phyloP scores from a whole-genome alignment of 2,888 invertebrate genomes.

The Keiferia lycopersicella region DNA sequence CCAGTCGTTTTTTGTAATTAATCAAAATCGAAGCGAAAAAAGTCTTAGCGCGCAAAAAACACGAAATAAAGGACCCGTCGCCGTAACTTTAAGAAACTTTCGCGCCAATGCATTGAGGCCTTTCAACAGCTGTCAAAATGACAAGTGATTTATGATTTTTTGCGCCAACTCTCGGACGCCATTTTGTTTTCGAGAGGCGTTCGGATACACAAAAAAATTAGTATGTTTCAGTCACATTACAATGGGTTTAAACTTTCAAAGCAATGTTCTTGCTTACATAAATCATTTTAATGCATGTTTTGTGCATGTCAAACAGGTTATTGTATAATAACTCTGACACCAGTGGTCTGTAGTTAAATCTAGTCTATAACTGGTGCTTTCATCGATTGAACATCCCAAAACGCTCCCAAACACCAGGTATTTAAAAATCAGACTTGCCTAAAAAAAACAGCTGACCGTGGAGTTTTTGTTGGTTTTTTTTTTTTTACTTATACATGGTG shows the following conservation, averaged over 20 bases:
- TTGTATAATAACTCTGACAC: too few relatives aligned
- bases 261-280: not conserved
- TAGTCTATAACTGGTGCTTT: too few relatives aligned
- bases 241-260: not conserved
- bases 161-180: conserved; percentile 48
- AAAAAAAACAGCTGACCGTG: too few relatives aligned
- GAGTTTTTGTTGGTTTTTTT: too few relatives aligned
- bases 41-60: conserved; percentile 44
- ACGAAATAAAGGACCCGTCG: conserved; percentile 44
- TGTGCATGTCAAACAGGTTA: too few relatives aligned
- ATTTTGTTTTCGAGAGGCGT: not conserved
- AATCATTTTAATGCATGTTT: not conserved
- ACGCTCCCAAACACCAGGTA: too few relatives aligned
- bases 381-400: too few relatives aligned
- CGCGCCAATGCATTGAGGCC: conserved; percentile 77
- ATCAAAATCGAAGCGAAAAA: conserved; percentile 50
- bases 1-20: conserved; percentile 60
- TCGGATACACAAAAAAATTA: not conserved
- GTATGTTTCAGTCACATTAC: not conserved
- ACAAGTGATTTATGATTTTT: conserved; percentile 76
- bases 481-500: too few relatives aligned
- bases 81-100: conserved; percentile 55
- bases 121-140: conserved; percentile 77
- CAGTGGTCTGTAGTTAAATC: too few relatives aligned
- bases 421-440: too few relatives aligned